Evolutionary conservation across 2,113 vertebrate species (phyloP).

Genomic region (Centropristis striata): DNA sequence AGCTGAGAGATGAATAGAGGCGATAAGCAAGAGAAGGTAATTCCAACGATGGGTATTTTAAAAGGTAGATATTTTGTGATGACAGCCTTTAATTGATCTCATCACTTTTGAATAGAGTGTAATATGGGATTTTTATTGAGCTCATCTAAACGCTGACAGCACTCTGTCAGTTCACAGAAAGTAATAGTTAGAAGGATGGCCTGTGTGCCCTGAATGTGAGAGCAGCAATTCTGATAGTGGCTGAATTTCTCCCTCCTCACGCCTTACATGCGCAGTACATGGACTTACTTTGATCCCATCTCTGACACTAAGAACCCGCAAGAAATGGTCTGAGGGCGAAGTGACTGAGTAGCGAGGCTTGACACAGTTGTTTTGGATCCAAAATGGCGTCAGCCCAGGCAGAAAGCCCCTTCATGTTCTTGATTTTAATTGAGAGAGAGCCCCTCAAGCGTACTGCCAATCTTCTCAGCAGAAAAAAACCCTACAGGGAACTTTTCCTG

Average conservation of each 20-base stretch:
- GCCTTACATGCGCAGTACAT: not conserved
- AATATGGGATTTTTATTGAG: conserved; percentile 44
- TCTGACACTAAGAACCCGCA: conserved; percentile 5
- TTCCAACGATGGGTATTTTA: conserved; percentile 62
- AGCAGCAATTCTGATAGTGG: conserved; percentile 11
- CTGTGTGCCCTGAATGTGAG: conserved; percentile 9
- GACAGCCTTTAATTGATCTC: conserved; percentile 65
- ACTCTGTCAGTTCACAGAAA: conserved; percentile 38
- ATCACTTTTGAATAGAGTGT: conserved; percentile 53
- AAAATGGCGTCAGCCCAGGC: conserved; percentile 33
- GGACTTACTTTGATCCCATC: conserved; percentile 30
- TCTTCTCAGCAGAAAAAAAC: conserved; percentile 48
- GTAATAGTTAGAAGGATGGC: conserved; percentile 20
- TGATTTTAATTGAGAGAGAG: conserved; percentile 65
- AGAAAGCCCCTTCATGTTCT: conserved; percentile 30
- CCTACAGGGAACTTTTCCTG: conserved; percentile 52
- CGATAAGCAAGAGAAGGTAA: conserved; percentile 40
- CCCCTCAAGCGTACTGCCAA: conserved; percentile 48
- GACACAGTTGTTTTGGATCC: conserved; percentile 45
- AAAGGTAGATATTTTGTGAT: conserved; percentile 53
- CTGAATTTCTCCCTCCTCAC: not conserved
- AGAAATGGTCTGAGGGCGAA: conserved; percentile 25
- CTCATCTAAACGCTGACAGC: conserved; percentile 44
- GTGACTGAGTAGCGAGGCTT: conserved; percentile 21
- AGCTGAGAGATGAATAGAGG: conserved; percentile 56